Evolutionary conservation across 2,888 invertebrate species (phyloP).

Genomic region (Zygogramma bicolorata): DNA sequence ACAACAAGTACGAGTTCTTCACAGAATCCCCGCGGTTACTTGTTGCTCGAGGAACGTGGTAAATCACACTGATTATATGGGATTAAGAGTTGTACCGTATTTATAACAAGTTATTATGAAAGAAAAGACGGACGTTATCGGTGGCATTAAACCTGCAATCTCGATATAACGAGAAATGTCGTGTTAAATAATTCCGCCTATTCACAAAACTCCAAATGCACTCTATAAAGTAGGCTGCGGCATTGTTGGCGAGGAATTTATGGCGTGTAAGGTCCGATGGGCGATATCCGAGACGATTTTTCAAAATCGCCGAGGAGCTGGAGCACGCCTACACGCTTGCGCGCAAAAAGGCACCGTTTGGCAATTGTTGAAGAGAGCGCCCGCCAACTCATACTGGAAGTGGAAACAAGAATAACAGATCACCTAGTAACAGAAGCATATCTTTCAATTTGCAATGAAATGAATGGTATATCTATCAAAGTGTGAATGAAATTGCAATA

Average conservation of each 20-base stretch:
- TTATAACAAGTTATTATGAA: conserved; percentile 52
- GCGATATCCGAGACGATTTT: not conserved
- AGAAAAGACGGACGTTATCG: conserved; percentile 50
- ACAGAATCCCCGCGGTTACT: conserved; percentile 52
- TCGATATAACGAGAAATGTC: conserved; percentile 28
- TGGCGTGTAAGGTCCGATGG: not conserved
- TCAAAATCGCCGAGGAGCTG: not conserved
- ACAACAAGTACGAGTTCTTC: too few species aligned
- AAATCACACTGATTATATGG: conserved; percentile 57
- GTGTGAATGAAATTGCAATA: too few species aligned
- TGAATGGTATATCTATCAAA: too few species aligned
- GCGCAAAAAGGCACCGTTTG: not conserved
- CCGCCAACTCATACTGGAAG: too few species aligned
- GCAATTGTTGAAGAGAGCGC: not conserved
- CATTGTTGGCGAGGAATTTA: not conserved
- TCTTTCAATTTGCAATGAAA: too few species aligned
- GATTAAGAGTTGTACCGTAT: conserved; percentile 55
- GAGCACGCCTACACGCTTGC: not conserved
- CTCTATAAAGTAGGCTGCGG: conserved; percentile 8
- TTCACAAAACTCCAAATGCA: conserved; percentile 26
- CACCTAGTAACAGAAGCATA: too few species aligned
- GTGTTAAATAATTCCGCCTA: conserved; percentile 35
- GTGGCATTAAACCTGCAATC: conserved; percentile 45
- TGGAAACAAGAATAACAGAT: too few species aligned
- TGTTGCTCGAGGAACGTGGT: conserved; percentile 54